Conservation (phyloP, 2,797 vertebrate species). For the Margarornis squamiger region DNA sequence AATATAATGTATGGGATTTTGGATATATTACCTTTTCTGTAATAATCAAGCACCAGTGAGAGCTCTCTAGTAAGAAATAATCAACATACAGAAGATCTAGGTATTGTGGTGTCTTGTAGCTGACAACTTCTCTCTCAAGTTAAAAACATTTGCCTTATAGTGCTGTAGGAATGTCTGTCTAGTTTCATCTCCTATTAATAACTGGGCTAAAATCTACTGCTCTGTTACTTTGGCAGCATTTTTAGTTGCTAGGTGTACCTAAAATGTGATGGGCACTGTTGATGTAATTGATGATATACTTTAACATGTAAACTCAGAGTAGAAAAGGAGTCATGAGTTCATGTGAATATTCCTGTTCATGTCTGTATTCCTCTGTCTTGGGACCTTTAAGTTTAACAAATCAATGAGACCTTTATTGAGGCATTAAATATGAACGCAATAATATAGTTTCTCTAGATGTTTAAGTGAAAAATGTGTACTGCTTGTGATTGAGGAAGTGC, state of each 20-base stretch:
- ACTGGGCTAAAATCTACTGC: background rate
- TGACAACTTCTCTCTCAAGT: background rate
- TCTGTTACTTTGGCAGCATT: background rate
- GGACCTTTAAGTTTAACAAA: slow-evolving; percentile 41
- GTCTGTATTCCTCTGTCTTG: background rate
- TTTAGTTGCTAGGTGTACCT: background rate
- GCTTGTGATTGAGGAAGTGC: background rate
- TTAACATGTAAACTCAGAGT: background rate
- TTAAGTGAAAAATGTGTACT: background rate
- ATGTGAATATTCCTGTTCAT: background rate
- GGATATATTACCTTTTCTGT: background rate
- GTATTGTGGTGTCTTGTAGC: background rate
- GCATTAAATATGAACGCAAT: background rate
- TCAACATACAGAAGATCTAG: background rate
- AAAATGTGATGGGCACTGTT: background rate
- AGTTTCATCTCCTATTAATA: background rate
- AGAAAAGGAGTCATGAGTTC: background rate
- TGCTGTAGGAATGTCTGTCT: background rate
- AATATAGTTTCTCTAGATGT: background rate
- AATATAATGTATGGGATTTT: background rate
- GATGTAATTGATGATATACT: background rate
- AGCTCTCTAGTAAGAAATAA: background rate
- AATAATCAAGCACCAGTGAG: background rate
- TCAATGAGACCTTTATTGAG: slow-evolving; percentile 45
- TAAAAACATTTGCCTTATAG: background rate